A percentile compares a stretch with the other conserved stretches of the same genome.
These are phyloP conservation scores for Molossus alvarezi DNA, from an alignment of 2,797 vertebrate genomes.

Conservation along the genomic window DNA sequence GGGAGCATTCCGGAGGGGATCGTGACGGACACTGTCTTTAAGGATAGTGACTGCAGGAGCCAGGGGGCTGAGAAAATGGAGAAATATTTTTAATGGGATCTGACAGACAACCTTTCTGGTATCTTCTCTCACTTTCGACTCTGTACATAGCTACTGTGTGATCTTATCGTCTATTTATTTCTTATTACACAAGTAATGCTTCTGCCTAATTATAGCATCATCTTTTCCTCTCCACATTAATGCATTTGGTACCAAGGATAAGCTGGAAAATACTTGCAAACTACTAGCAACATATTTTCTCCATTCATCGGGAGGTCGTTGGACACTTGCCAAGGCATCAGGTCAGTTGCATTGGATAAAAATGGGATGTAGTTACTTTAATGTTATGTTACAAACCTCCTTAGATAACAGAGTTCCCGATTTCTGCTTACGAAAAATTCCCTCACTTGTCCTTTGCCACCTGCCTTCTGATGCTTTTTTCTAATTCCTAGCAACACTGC, in stretches of 20 bases:
- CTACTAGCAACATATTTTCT: background rate
- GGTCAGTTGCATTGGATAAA: background rate
- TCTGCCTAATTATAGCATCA: background rate
- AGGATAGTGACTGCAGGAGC: background rate
- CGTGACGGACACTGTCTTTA: background rate
- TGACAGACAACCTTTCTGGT: background rate
- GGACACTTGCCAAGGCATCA: background rate
- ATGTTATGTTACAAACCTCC: background rate
- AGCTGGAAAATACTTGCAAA: background rate
- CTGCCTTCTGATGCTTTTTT: background rate
- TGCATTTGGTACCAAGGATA: background rate
- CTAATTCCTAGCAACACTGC: background rate
- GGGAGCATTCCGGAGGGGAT: background rate
- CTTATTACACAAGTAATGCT: background rate
- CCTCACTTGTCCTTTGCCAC: background rate
- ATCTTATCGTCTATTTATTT: conserved; percentile 2
- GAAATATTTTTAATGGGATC: background rate
- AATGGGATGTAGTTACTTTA: background rate
- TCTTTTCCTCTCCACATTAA: background rate
- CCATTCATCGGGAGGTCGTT: background rate
- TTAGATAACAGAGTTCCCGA: background rate
- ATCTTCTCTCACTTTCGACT: background rate
- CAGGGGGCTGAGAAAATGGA: background rate
- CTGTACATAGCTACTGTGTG: background rate
- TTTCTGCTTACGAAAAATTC: background rate